Evolutionary conservation across 2,888 invertebrate species (phyloP), one percentile per base, ranked within the genome.

Genomic region (Ephialtes manifestator): DNA sequence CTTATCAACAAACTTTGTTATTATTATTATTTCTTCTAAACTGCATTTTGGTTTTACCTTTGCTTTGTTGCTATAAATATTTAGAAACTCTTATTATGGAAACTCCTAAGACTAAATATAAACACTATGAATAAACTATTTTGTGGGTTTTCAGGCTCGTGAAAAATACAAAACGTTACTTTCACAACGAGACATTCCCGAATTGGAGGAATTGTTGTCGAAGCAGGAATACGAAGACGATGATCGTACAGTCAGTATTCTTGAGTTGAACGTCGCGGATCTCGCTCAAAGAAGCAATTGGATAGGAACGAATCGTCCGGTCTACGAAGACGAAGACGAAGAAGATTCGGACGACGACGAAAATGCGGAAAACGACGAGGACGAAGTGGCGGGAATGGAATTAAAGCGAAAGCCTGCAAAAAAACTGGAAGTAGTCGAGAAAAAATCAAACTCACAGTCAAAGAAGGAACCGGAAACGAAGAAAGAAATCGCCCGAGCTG

Each of bases 181-280:
- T n/a, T 96, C 97, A 0, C 96, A 95, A 90, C 95, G 96, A 71
- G 96, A 96, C 0, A 95, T 97, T 87, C 97, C 97, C 58, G 97
- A 97, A 91, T 94, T 97, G 87, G 96, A 97, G 91, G 95, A 97
- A 89, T 93, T 97, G 75, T 93, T 97, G 5, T 89, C 90, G 1
- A 95, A 96, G 89, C 96, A 97, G 63, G 96, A 97, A 90, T 97
- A 97, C 93, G 96, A 97, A 93, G 96, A 97, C 89, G 96, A 96
- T 53, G 96, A 97, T 92, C 97, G 97, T 0, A 97, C 96, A 87
- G 97, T 98, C 0, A 97, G 97, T 95, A 96, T 98, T 83, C 95
- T 97, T 0, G 97, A 97, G 92, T 94, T 98, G 10, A 96, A 97
- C 20, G 94, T 97, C 53, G 96, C 96, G 83, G 96, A 96, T 74